phyloP scores from a whole-genome alignment of 2,797 vertebrate genomes.

The Lagodon rhomboides region DNA sequence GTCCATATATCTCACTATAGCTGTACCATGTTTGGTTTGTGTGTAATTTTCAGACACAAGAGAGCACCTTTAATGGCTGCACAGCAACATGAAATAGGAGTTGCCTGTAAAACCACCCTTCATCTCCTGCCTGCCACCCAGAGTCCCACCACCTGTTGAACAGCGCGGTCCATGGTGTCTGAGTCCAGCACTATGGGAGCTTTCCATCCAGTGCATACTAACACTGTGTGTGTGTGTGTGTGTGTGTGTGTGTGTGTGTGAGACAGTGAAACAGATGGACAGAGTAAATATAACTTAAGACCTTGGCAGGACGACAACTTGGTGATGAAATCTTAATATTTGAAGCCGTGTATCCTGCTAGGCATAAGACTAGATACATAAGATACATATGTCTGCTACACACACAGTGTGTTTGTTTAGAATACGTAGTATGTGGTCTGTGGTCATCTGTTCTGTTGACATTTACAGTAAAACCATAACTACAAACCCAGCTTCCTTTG shows the following conservation, averaged over 20 bases:
- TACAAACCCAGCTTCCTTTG: background rate
- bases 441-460: background rate
- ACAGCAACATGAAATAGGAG: background rate
- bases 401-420: background rate
- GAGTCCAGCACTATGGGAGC: slow-evolving; percentile 24
- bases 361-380: background rate
- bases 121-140: slow-evolving; percentile 51
- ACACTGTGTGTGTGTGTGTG: slow-evolving; percentile 10
- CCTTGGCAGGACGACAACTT: slow-evolving; percentile 13
- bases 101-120: background rate
- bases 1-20: background rate
- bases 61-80: background rate
- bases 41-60: background rate
- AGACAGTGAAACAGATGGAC: slow-evolving; percentile 65
- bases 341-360: background rate
- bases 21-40: background rate
- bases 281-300: slow-evolving; percentile 69
- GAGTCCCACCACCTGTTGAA: slow-evolving; percentile 70
- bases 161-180: slow-evolving; percentile 42
- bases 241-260: slow-evolving; percentile 1
- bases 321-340: slow-evolving; percentile 35
- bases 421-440: background rate
- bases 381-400: background rate
- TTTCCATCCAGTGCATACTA: slow-evolving; percentile 33
- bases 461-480: background rate